phyloP scores from a whole-genome alignment of 2,797 vertebrate species.

The Lepilemur ruficaudatus region DNA sequence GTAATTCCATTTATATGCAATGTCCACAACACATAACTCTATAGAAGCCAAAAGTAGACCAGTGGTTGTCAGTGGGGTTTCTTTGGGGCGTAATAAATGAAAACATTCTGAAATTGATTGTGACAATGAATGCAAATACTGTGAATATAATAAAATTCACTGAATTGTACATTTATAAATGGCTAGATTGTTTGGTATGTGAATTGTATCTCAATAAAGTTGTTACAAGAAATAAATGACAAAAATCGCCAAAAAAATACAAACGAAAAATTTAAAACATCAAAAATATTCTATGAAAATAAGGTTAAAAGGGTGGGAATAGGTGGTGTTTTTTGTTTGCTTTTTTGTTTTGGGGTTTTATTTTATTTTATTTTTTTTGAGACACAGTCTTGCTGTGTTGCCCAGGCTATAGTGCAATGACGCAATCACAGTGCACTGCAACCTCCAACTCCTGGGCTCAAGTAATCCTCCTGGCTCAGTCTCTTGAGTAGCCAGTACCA shows the following conservation, averaged over 20 bases:
- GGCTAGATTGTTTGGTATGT: background rate
- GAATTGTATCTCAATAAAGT: background rate
- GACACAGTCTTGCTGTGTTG: background rate
- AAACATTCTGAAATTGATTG: background rate
- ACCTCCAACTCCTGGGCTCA: background rate
- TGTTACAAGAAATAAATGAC: background rate
- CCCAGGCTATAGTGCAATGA: background rate
- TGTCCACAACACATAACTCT: background rate
- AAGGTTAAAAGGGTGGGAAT: background rate
- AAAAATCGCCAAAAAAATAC: background rate
- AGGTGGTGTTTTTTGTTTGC: too few species aligned
- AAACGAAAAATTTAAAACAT: slow-evolving; percentile 24
- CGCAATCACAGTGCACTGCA: background rate
- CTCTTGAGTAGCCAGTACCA: background rate
- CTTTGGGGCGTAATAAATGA: background rate
- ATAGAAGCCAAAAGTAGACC: background rate
- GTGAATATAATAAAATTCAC: background rate
- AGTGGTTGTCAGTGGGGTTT: background rate
- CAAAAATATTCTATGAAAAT: background rate
- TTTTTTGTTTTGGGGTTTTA: background rate
- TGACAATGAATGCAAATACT: background rate
- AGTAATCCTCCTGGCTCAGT: background rate
- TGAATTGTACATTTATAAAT: background rate
- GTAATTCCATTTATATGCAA: background rate
- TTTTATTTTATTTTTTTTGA: too few species aligned